A percentile compares a stretch with the other conserved stretches of the same genome.
phyloP scores from a whole-genome alignment of 2,113 vertebrate species.

The Grammomys surdaster region DNA sequence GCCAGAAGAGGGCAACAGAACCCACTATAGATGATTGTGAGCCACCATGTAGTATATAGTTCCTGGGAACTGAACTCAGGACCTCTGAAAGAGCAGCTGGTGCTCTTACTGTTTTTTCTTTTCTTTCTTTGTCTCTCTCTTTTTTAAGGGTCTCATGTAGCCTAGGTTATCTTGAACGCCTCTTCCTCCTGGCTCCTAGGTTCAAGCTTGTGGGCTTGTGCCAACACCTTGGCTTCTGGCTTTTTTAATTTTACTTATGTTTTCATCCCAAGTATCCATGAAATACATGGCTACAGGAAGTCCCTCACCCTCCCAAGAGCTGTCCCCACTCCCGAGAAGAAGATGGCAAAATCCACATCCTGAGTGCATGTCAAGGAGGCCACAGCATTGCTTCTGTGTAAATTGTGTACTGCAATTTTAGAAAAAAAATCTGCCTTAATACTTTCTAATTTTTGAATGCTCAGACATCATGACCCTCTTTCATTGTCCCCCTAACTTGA shows the following conservation, averaged over 20 bases:
- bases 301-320: constrained; percentile 96
- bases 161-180: not conserved
- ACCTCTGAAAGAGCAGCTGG: no score
- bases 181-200: not conserved
- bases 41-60: no score
- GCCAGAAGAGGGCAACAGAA: no score
- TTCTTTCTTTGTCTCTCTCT: no score
- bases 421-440: constrained; percentile 90
- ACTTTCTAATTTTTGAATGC: constrained; percentile 86
- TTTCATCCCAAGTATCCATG: constrained; percentile 96
- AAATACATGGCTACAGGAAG: constrained; percentile 95
- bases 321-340: constrained; percentile 86
- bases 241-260: constrained; percentile 79
- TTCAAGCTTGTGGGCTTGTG: not conserved
- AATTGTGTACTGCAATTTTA: constrained; percentile 93
- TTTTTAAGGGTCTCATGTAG: not conserved
- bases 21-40: no score
- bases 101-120: no score
- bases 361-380: constrained; percentile 62
- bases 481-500: constrained; percentile 83
- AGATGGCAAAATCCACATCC: constrained; percentile 83
- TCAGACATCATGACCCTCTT: not conserved
- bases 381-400: constrained; percentile 95
- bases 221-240: not conserved
- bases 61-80: no score